phyloP scores from a whole-genome alignment of 2,113 vertebrate genomes.

The Odocoileus virginianus region DNA sequence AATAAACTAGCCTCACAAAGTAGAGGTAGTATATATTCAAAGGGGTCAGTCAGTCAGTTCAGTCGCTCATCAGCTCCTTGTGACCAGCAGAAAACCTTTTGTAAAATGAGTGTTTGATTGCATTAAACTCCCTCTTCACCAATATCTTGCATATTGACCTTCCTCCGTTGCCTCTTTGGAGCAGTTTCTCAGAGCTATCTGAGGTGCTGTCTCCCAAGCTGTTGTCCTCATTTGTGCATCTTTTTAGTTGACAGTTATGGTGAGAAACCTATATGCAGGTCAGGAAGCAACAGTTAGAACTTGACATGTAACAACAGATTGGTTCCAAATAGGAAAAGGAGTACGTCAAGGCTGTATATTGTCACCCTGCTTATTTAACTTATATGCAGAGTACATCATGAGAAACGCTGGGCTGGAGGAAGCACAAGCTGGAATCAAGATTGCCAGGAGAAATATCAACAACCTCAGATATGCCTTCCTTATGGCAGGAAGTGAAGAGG shows the following conservation, averaged over 20 bases:
- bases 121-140: neutral
- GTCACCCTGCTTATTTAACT: too few relatives aligned
- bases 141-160: neutral
- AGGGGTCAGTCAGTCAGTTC: neutral
- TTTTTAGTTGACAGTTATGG: neutral
- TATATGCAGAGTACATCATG: too few relatives aligned
- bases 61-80: neutral
- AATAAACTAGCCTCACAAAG: constrained; percentile 3
- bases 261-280: neutral
- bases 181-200: neutral
- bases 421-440: too few relatives aligned
- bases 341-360: too few relatives aligned
- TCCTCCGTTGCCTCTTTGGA: neutral
- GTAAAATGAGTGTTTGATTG: neutral
- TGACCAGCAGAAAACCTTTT: neutral
- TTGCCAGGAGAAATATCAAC: too few relatives aligned
- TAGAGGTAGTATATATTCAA: neutral
- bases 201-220: neutral
- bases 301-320: too few relatives aligned
- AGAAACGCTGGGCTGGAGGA: too few relatives aligned
- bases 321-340: too few relatives aligned
- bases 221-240: neutral
- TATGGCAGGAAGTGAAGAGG: too few relatives aligned
- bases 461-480: too few relatives aligned
- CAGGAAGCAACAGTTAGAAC: too few relatives aligned